Base-by-base conservation (phyloP, 2,888 invertebrate species). In the Bimastos eiseni region DNA sequence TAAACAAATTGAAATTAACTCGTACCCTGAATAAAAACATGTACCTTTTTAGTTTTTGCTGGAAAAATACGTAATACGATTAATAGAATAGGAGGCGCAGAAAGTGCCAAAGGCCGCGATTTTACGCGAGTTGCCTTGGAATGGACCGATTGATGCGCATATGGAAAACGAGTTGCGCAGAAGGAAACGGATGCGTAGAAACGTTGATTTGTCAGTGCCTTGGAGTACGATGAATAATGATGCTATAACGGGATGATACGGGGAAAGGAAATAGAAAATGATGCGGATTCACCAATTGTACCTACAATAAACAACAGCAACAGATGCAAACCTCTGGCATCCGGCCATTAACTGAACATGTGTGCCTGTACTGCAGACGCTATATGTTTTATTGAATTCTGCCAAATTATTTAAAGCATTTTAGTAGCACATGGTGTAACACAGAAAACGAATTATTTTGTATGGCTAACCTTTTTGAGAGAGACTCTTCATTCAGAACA, bases 1-100 rank as follows among this genome's bases (percentile, higher is more conserved):
- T 30, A 70, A 70, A 70, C 70, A n/a, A 70, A n/a, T n/a, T 70
- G n/a, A n/a, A n/a, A 70, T 70, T 70, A 70, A 70, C n/a, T n/a
- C n/a, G 8, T 1, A n/a, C 0, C n/a, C 11, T 70, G 70, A n/a
- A 70, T 70, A 70, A 4, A 17, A n/a, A n/a, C n/a, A n/a, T n/a
- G n/a, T n/a, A n/a, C n/a, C n/a, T n/a, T n/a, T n/a, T n/a, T 70
- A n/a, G 70, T 70, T 70, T n/a, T 70, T 17, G 70, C 8, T n/a
- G n/a, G n/a, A 13, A 55, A 41, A 5, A 70, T 70, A n/a, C 70
- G 70, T 70, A 70, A 70, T n/a, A 70, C 8, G 70, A n/a, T n/a
- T n/a, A n/a, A n/a, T n/a, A 17, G 0, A 11, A n/a, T 3, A n/a
- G 70, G n/a, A 30, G 30, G 70, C 70, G 30, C 41, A 41, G 41